phyloP scores from a whole-genome alignment of 1,140 invertebrate genomes.

The Neodiprion lecontei region DNA sequence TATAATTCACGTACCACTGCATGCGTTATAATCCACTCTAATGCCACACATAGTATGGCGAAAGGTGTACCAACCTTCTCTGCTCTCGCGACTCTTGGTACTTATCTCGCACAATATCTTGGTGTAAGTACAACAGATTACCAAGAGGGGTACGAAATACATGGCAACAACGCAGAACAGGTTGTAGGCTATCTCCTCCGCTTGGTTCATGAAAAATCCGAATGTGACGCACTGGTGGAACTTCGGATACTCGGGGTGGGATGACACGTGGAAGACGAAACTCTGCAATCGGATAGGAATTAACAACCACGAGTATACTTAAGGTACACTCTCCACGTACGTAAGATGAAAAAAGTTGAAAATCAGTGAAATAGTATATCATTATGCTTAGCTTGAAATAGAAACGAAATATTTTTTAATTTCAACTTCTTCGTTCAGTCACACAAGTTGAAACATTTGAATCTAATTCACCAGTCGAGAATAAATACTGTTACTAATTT shows the following conservation, averaged over 20 bases:
- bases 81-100: slow-evolving; percentile 69
- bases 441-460: no score
- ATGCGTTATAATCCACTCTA: no score
- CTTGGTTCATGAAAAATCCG: slow-evolving; percentile 69
- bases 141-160: slow-evolving; percentile 77
- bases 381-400: no score
- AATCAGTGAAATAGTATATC: no score
- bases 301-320: slow-evolving; percentile 10
- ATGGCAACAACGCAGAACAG: slow-evolving; percentile 77
- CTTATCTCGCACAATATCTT: slow-evolving; percentile 79
- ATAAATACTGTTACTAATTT: no score
- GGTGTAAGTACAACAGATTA: slow-evolving; percentile 78
- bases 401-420: slow-evolving; percentile 4
- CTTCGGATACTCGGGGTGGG: slow-evolving; percentile 69
- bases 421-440: no score
- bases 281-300: slow-evolving; percentile 66
- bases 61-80: slow-evolving; percentile 35
- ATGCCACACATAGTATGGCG: no score
- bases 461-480: no score
- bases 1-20: no score
- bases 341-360: no score
- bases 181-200: slow-evolving; percentile 77
- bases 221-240: slow-evolving; percentile 84
- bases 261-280: slow-evolving; percentile 75
- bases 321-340: not conserved